Evolutionary conservation across 2,888 invertebrate species (phyloP).

Genomic region (Polietes domitor): DNA sequence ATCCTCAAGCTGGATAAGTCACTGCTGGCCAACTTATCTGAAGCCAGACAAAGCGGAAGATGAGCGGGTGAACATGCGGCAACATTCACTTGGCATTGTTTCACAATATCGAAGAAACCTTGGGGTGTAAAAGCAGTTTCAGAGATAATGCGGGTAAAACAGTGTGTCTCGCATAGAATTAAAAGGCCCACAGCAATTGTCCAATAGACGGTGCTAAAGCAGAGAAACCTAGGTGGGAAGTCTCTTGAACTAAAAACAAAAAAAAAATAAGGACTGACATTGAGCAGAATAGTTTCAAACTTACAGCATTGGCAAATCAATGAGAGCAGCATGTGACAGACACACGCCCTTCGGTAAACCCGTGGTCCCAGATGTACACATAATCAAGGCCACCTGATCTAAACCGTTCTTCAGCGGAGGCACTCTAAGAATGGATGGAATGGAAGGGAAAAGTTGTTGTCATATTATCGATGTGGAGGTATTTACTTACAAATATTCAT

Average conservation of each 20-base stretch:
- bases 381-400: constrained; percentile 64
- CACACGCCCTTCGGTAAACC: constrained; percentile 75
- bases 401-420: constrained; percentile 67
- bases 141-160: constrained; percentile 70
- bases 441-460: neutral
- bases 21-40: too few species aligned
- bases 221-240: constrained; percentile 42
- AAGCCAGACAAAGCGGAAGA: constrained; percentile 65
- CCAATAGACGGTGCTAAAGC: constrained; percentile 73
- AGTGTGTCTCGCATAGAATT: constrained; percentile 60
- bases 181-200: constrained; percentile 69
- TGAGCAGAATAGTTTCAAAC: neutral
- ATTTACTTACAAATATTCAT: constrained; percentile 2
- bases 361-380: constrained; percentile 76
- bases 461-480: neutral
- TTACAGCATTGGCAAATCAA: neutral
- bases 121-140: constrained; percentile 64
- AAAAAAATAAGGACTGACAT: neutral
- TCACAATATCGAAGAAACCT: too few species aligned
- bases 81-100: too few species aligned
- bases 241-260: neutral
- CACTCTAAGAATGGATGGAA: constrained; percentile 68
- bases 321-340: constrained; percentile 48
- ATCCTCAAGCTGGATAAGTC: too few species aligned
- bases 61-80: constrained; percentile 69